Percentiles rank a stretch among this genome's conserved stretches.
These are phyloP conservation scores for Helleia helle DNA, from an alignment of 2,888 invertebrate genomes.

Conservation along the genomic window DNA sequence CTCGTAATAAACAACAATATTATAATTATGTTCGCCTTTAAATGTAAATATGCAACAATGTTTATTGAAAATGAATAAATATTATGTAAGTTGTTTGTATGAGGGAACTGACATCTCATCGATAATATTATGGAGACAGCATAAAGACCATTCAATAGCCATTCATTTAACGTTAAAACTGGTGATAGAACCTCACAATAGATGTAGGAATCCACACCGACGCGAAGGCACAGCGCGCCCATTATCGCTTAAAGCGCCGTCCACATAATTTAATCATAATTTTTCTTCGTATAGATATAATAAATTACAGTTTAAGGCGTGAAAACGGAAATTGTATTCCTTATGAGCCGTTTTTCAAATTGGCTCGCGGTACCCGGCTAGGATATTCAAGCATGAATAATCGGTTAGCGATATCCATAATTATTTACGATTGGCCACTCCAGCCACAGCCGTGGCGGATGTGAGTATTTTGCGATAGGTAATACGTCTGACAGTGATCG, in stretches of 20 bases:
- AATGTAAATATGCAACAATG: slow-evolving; percentile 1
- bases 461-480: slow-evolving; percentile 59
- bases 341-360: slow-evolving; percentile 25
- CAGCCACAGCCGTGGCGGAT: slow-evolving; percentile 61
- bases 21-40: neutral
- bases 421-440: slow-evolving; percentile 61
- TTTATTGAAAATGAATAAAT: slow-evolving; percentile 8
- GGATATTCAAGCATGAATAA: slow-evolving; percentile 25
- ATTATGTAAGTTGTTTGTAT: slow-evolving; percentile 8
- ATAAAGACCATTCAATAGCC: slow-evolving; percentile 37
- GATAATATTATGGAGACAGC: slow-evolving; percentile 31
- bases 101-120: slow-evolving; percentile 38
- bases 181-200: slow-evolving; percentile 26
- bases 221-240: slow-evolving; percentile 3
- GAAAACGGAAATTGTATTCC: slow-evolving; percentile 22
- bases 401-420: slow-evolving; percentile 59
- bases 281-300: slow-evolving; percentile 15
- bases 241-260: slow-evolving; percentile 13
- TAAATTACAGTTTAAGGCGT: slow-evolving; percentile 22
- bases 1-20: neutral
- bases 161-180: slow-evolving; percentile 52
- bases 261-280: slow-evolving; percentile 17
- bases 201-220: neutral
- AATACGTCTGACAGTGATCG: slow-evolving; percentile 58
- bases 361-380: slow-evolving; percentile 19